Base-by-base conservation (phyloP, 2,797 vertebrate species). In the Squalus acanthias region DNA sequence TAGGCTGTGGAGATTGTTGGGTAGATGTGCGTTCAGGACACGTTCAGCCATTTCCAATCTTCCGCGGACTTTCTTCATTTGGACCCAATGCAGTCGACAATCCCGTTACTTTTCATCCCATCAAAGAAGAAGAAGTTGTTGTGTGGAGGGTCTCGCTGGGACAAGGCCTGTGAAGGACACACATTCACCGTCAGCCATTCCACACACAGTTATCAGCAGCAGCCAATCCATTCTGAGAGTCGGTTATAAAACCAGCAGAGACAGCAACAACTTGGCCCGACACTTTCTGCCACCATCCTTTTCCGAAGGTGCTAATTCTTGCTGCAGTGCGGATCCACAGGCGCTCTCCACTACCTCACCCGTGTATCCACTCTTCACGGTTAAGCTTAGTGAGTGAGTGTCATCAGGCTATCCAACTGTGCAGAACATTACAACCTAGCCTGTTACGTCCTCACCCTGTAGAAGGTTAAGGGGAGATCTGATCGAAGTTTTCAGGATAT, bases 81-180 rank as follows among this genome's bases (percentile, higher is more conserved):
- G 0, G 98, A 97, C 89, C 98, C 98, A 1, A 99, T 98, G 97
- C 97, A 98, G 97, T 99, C 99, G 22, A 99, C 99, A 15, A 99
- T 96, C 0, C 99, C 99, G 3, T 97, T 99, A 70, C 99, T 98
- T 97, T 98, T 99, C 65, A 98, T 98, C 17, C 98, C 99, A 0
- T 99, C 98, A 0, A 99, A 99, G 97, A 99, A 99, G 98, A 99
- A 99, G 98, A 99, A 99, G 97, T 99, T 99, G 97, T 98, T 98
- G 98, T 99, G 99, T 6, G 99, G 99, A 46, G 98, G 97, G n/a
- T 99, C 99, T 96, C 99, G 97, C 53, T 99, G 99, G 96, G 99
- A 99, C 50, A 99, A 97, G 12, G 99, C 99, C 99, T 99, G 97
- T 12, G 50, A 26, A 93, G 63, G 46, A 69, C n/a, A 39, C 63